These are phyloP conservation scores for Chinchilla lanigera DNA, from an alignment of 2,113 vertebrate genomes.

Conservation along the genomic window DNA sequence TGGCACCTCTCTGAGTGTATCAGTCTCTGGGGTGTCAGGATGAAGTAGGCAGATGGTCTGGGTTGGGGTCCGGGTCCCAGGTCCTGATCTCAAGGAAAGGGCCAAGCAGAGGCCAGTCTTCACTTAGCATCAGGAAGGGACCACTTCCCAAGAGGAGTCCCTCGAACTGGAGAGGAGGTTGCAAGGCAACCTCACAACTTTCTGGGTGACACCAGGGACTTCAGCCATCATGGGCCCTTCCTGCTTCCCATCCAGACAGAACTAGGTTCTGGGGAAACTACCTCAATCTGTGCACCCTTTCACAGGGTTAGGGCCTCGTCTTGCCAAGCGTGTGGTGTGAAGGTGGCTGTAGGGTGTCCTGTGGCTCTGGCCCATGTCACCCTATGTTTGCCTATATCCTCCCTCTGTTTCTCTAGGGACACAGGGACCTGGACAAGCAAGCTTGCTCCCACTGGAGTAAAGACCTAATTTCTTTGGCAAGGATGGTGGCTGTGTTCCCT, in stretches of 20 bases:
- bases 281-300: rapidly evolving
- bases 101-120: background rate
- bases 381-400: background rate
- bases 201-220: background rate
- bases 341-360: background rate
- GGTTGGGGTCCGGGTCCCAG: background rate
- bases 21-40: rapidly evolving
- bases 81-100: background rate
- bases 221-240: background rate
- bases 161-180: background rate
- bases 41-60: background rate
- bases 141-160: background rate
- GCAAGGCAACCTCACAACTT: background rate
- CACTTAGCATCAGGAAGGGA: rapidly evolving
- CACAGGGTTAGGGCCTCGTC: background rate
- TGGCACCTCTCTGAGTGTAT: background rate
- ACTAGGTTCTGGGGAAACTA: background rate
- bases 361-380: background rate
- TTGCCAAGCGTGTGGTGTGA: background rate
- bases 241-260: rapidly evolving
- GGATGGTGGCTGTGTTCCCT: too few species aligned
- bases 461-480: background rate
- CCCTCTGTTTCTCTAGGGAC: background rate
- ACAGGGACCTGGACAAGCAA: background rate
- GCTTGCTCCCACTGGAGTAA: rapidly evolving